phyloP scores from a whole-genome alignment of 2,113 vertebrate species.

The Chlorodrepanis virens region DNA sequence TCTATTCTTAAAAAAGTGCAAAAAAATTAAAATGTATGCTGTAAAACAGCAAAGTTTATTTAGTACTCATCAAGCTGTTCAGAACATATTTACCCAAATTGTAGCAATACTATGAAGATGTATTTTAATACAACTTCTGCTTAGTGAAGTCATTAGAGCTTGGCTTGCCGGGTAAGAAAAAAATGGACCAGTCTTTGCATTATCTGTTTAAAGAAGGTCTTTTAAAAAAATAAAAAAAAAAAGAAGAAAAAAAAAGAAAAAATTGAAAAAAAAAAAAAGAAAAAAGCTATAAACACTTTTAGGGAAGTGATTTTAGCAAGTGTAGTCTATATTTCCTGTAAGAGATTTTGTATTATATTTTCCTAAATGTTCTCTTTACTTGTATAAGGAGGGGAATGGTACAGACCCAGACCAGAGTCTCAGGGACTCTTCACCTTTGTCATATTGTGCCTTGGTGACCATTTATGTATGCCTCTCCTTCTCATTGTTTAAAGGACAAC shows the following conservation, averaged over 20 bases:
- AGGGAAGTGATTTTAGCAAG: slow-evolving; percentile 77
- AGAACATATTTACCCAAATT: slow-evolving; percentile 70
- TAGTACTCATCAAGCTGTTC: slow-evolving; percentile 71
- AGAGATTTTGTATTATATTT: slow-evolving; percentile 99
- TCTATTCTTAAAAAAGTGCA: slow-evolving; percentile 67
- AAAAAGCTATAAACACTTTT: slow-evolving; percentile 77
- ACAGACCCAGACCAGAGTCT: slow-evolving; percentile 77
- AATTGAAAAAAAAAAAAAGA: background rate
- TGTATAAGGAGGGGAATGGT: slow-evolving; percentile 79
- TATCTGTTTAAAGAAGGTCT: slow-evolving; percentile 73
- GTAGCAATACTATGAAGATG: slow-evolving; percentile 75
- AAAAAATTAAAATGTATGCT: slow-evolving; percentile 68
- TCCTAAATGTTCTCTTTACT: slow-evolving; percentile 90
- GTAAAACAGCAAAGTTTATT: slow-evolving; percentile 74
- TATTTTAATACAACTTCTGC: slow-evolving; percentile 73
- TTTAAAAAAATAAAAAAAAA: slow-evolving; percentile 37
- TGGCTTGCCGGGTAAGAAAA: slow-evolving; percentile 73
- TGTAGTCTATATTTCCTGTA: slow-evolving; percentile 91
- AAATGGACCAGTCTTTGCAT: slow-evolving; percentile 72
- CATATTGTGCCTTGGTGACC: slow-evolving; percentile 91
- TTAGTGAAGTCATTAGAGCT: slow-evolving; percentile 80
- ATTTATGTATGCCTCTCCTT: slow-evolving; percentile 61
- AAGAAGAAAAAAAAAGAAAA: background rate
- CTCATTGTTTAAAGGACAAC: slow-evolving; percentile 45
- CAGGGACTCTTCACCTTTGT: slow-evolving; percentile 83